Evolutionary conservation across 2,888 invertebrate genomes (phyloP), one percentile per base, ranked within the genome.

Genomic region (Eucriotettix oculatus): DNA sequence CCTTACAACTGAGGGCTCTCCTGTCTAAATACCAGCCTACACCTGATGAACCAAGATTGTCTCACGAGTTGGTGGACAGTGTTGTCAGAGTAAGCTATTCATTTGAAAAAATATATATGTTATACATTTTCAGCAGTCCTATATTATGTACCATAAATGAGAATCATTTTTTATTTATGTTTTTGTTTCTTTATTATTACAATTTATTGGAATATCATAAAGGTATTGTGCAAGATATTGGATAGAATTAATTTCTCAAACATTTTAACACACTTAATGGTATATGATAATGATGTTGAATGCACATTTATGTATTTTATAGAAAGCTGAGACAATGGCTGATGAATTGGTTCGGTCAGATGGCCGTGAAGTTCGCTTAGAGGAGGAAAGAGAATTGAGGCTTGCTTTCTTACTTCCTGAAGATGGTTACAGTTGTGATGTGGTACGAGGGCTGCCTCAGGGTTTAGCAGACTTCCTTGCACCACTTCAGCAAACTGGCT

Each of bases 381-480:
- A 97, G 70, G 96, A 98, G 74, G 95, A 96, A 71, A 86, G 87
- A 42, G 87, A 90, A 68, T 80, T 98, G 53, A 89, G 90, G 68
- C 79, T 97, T 60, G 93, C 93, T 1, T 85, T 99, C 66, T 77
- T 99, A 56, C 81, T 98, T 61, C 98, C 99, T 1, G 96, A 97
- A 71, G 98, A 99, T 75, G 98, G 96, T 17, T 97, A 95, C 76
- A 95, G 95, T 70, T 95, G 94, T 71, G 97, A 98, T 74, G 92
- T 95, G 61, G 91, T 94, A 58, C 80, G 90, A 63, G 96, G 96
- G 55, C 89, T 98, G 61, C 97, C 97, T 43, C 69, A 65, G 58
- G 95, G 93, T 0, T 77, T 95, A 53, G 86, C 90, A 0, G 92
- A 93, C 73, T 93, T 93, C 71, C 75, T 93, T 48, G 85, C 86